Evolutionary conservation across 2,113 vertebrate species (phyloP).

Genomic region (Copsychus sechellarum): DNA sequence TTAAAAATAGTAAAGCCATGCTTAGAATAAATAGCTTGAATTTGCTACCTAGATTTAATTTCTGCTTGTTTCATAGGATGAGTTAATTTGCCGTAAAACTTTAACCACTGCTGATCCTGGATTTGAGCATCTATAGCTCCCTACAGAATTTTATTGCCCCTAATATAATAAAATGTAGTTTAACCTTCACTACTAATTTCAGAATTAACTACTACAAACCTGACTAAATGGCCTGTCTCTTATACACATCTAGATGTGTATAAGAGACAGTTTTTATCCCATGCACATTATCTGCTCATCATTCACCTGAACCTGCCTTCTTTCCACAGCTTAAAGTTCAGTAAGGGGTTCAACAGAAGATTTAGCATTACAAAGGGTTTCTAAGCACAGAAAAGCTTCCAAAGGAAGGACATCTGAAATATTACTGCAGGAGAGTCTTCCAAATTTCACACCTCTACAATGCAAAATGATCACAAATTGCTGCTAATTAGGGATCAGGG

Average conservation of each 20-base stretch:
- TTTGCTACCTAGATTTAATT: background rate
- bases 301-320: background rate
- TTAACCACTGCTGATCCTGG: background rate
- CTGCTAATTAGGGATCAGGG: background rate
- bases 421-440: background rate
- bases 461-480: background rate
- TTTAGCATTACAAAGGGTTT: background rate
- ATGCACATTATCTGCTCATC: background rate
- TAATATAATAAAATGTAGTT: slow-evolving; percentile 33
- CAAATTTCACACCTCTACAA: background rate
- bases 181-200: slow-evolving; percentile 37
- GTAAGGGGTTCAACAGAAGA: background rate
- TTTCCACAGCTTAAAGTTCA: background rate
- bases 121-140: background rate
- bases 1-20: background rate
- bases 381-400: background rate
- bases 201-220: slow-evolving; percentile 44
- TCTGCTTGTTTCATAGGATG: slow-evolving; percentile 1
- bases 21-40: background rate
- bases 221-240: background rate
- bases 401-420: background rate
- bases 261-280: slow-evolving; percentile 54
- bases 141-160: background rate
- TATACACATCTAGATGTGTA: too few relatives aligned
- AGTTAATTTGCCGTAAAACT: slow-evolving; percentile 30